These are phyloP conservation scores for Eueides isabella DNA, from an alignment of 1,140 invertebrate genomes.

Conservation along the genomic window DNA sequence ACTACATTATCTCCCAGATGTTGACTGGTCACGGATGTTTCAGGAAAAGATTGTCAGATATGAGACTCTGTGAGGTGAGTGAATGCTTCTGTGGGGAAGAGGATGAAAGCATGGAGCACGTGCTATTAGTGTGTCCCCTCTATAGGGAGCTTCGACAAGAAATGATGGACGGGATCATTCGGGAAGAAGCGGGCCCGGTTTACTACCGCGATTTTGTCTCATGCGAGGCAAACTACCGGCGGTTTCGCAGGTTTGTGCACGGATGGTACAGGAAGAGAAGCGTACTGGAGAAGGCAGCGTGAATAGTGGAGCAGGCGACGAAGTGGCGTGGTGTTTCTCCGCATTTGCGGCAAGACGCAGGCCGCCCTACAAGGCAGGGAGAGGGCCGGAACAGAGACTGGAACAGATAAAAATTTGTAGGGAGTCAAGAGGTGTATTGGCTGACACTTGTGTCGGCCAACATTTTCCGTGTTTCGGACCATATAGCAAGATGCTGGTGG, in stretches of 20 bases:
- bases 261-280: conserved; percentile 8
- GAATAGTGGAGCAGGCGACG: background rate
- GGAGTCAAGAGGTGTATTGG: too few species aligned
- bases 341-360: too few species aligned
- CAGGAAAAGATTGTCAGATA: background rate
- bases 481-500: too few species aligned
- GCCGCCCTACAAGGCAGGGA: background rate
- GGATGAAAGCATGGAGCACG: background rate
- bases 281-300: background rate
- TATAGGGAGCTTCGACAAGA: background rate
- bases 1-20: conserved; percentile 29
- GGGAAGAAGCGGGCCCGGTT: conserved; percentile 10
- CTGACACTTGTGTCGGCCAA: too few species aligned
- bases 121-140: conserved; percentile 26
- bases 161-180: conserved; percentile 23
- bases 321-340: too few species aligned
- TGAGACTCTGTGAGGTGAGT: conserved; percentile 9
- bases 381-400: background rate
- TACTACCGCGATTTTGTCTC: conserved; percentile 30
- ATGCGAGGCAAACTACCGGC: conserved; percentile 12
- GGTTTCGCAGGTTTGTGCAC: conserved; percentile 5
- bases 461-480: too few species aligned
- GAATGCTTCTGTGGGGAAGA: background rate
- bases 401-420: background rate
- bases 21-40: conserved; percentile 31